Evolutionary conservation across 1,140 invertebrate genomes (phyloP), one percentile per base, ranked within the genome.

Genomic region (Hesperophylax magnus): DNA sequence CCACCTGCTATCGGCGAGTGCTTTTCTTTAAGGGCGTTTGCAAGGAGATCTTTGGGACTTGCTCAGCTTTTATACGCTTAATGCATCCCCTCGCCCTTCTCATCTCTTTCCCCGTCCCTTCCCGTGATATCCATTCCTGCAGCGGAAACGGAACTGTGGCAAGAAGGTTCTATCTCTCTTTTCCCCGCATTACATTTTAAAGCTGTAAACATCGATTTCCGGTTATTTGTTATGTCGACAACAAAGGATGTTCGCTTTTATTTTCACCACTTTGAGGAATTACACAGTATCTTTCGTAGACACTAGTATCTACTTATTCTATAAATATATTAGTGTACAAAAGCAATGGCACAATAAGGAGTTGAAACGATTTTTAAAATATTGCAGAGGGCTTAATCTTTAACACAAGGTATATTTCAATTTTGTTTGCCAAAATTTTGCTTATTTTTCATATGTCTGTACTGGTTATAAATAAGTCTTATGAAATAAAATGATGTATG

Each of bases 201-300:
- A 81, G 80, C 80, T 63, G 76, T 81, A 81, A 81, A 81, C 80
- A 78, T 81, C 80, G 76, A 81, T 81, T 81, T 81, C 80, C 80
- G 67, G 80, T 69, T 67, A 81, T 81, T 78, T 77, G 76, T 77
- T 77, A 65, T 67, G 53, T 77, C 76, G 76, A 24, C 39, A 77
- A 77, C 76, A 67, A 67, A 77, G 76, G 39, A 53, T 27, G 22
- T 53, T 65, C 39, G 22, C 77, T 72, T 71, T 67, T 54, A 52
- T 65, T 58, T 53, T 39, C 77, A 39, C 22, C 61, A 27, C 54
- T 77, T 27, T 52, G 5, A 54, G 20, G 52, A 78, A 65, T 78
- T 60, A 52, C 7, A 39, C 5, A 17, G 18, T 61, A 24, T 52
- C 31, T 20, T 52, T 15, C 7, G 14, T 15, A 34, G 27, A 34